Evolutionary conservation across 2,113 vertebrate genomes (phyloP).

Genomic region (Zapus hudsonius): DNA sequence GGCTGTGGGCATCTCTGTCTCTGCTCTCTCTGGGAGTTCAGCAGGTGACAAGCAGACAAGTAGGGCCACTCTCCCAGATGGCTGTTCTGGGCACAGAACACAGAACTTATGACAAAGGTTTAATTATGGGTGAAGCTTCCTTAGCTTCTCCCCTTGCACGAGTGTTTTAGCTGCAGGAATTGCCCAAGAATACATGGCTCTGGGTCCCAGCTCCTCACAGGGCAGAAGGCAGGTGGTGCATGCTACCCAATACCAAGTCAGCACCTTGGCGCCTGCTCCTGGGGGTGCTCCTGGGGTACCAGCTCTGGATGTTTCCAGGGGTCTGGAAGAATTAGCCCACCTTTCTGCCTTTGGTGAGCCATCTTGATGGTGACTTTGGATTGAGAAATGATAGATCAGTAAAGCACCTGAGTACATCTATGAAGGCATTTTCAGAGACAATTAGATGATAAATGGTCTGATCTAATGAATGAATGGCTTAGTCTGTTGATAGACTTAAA

Average conservation of each 20-base stretch:
- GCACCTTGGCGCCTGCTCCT: not conserved
- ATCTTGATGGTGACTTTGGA: not conserved
- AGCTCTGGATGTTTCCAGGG: not conserved
- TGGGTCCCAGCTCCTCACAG: rapidly evolving
- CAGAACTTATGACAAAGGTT: not conserved
- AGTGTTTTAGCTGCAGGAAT: not conserved
- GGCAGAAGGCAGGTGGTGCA: not conserved
- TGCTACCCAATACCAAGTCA: not conserved
- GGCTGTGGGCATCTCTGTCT: not conserved
- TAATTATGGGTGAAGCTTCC: not conserved
- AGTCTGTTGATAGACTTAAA: not conserved
- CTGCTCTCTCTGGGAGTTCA: not conserved
- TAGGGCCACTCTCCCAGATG: rapidly evolving
- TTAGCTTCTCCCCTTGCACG: not conserved
- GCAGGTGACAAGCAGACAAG: not conserved
- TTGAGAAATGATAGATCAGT: not conserved
- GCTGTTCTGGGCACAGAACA: not conserved
- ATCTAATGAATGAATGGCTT: not conserved
- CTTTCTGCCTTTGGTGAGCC: not conserved
- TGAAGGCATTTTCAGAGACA: not conserved
- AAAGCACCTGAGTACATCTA: not conserved
- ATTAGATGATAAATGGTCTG: not conserved
- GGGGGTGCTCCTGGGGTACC: not conserved
- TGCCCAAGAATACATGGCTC: not conserved
- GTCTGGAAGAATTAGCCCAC: not conserved